Evolutionary conservation across 2,797 vertebrate genomes (phyloP).

Genomic region (Bothrops alternatus): DNA sequence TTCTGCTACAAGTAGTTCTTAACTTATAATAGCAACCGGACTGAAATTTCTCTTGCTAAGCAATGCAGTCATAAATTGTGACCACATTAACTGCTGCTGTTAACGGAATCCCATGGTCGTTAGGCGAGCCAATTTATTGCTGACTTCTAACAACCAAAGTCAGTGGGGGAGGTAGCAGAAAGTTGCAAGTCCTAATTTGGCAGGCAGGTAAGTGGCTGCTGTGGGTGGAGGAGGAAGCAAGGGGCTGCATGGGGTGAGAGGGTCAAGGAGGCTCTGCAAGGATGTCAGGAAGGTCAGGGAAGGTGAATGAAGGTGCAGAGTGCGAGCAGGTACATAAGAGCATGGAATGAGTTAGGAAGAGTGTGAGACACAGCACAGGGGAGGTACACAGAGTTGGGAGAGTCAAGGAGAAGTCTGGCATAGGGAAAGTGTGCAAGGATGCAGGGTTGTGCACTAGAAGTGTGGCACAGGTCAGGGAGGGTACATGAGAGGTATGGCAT

Average conservation of each 20-base stretch:
- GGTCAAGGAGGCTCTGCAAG: not conserved
- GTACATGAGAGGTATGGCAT: not conserved
- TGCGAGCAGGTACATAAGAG: not conserved
- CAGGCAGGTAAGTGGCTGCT: not conserved
- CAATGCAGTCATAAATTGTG: not conserved
- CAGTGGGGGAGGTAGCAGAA: not conserved
- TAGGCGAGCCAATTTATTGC: not conserved
- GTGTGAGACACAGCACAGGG: not conserved
- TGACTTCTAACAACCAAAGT: not conserved
- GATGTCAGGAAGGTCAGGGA: not conserved
- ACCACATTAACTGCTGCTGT: not conserved
- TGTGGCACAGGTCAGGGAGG: not conserved
- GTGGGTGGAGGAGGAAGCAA: not conserved
- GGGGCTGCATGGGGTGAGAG: not conserved
- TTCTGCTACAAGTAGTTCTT: not conserved
- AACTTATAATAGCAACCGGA: not conserved
- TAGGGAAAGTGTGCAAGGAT: not conserved
- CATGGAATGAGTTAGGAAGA: not conserved
- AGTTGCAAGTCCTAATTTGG: not conserved
- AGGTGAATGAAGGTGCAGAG: not conserved
- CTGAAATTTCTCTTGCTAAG: not conserved
- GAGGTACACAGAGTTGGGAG: not conserved
- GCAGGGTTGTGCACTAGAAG: not conserved
- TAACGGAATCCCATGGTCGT: not conserved
- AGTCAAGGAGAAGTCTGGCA: not conserved